These are phyloP conservation scores for Seriola rivoliana DNA, from an alignment of 2,113 vertebrate genomes.

Conservation along the genomic window DNA sequence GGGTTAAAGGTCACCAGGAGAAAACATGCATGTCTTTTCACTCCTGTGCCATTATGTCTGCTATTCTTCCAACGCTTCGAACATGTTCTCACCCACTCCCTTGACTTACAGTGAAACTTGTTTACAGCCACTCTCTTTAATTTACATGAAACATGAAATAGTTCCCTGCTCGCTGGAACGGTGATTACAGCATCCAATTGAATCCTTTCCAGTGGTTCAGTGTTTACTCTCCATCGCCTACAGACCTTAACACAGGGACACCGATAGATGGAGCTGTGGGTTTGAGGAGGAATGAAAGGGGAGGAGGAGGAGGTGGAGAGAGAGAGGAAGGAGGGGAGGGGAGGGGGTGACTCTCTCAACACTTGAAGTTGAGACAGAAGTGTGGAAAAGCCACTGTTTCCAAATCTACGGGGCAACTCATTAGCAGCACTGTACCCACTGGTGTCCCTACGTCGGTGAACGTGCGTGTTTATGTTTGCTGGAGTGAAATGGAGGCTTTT, in stretches of 20 bases:
- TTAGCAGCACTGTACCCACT: conserved; percentile 65
- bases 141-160: conserved; percentile 41
- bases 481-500: conserved; percentile 51
- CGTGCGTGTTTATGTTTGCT: conserved; percentile 58
- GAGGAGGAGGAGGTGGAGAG: conserved; percentile 21
- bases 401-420: conserved; percentile 74
- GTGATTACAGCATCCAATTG: conserved; percentile 27
- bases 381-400: conserved; percentile 68
- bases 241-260: conserved; percentile 13
- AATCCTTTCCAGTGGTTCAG: conserved; percentile 22
- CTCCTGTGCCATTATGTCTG: conserved; percentile 1
- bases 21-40: conserved; percentile 13
- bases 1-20: conserved; percentile 53
- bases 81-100: conserved; percentile 44
- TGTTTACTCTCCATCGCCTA: conserved; percentile 29
- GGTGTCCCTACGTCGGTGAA: conserved; percentile 49
- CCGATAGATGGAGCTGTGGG: conserved; percentile 83
- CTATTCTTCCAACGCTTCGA: conserved; percentile 1
- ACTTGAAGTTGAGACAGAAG: conserved; percentile 77
- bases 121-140: conserved; percentile 27
- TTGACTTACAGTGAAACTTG: conserved; percentile 35
- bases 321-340: background rate
- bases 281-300: conserved; percentile 67
- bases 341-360: conserved; percentile 65
- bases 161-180: conserved; percentile 5